These are phyloP conservation scores for Heliocidaris erythrogramma DNA, from an alignment of 35 echinoderm and acorn worm species.

Conservation along the genomic window DNA sequence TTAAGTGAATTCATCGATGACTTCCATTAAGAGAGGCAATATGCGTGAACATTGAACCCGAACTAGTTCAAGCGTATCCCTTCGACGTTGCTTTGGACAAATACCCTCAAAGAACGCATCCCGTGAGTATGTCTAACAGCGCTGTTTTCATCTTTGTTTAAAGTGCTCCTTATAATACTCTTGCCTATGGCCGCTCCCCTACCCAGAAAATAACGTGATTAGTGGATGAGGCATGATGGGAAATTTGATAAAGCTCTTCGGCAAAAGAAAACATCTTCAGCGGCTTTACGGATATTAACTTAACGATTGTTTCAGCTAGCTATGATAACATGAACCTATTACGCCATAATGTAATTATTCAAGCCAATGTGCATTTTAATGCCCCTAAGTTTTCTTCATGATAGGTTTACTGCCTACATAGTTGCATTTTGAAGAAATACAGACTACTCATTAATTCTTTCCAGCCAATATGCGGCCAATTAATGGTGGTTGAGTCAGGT, in stretches of 20 bases:
- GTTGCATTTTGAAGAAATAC: no score
- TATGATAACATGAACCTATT: not conserved
- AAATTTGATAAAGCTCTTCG: slow-evolving; percentile 11
- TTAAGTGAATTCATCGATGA: not conserved
- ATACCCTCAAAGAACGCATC: not conserved
- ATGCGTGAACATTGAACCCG: not conserved
- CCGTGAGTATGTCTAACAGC: not conserved
- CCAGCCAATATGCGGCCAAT: no score
- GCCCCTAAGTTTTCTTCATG: no score
- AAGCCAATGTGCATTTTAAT: not conserved
- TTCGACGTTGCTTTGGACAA: not conserved
- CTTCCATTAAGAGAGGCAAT: not conserved
- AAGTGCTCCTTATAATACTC: not conserved
- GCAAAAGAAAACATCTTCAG: slow-evolving; percentile 10
- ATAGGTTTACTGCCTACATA: no score
- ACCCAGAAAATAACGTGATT: not conserved
- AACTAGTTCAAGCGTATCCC: not conserved
- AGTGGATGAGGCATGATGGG: not conserved
- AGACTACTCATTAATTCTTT: no score
- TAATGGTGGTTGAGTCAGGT: no score
- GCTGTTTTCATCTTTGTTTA: not conserved
- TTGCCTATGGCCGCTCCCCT: not conserved
- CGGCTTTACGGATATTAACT: not conserved
- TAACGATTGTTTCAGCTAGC: not conserved
- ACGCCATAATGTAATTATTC: not conserved